Evolutionary conservation across 1,140 invertebrate species (phyloP).

Genomic region (Drosophila sulfurigaster): DNA sequence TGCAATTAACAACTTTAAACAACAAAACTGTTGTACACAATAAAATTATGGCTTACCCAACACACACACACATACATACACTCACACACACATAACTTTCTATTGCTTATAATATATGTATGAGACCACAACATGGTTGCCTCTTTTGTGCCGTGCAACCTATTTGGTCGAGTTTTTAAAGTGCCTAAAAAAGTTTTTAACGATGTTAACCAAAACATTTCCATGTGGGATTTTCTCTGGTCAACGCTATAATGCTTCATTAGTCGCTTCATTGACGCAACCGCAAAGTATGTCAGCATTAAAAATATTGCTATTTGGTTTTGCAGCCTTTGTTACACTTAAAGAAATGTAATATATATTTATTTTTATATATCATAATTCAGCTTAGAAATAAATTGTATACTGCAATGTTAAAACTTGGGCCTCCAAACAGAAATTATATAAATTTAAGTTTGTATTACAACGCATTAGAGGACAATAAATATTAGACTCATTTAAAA

Average conservation of each 20-base stretch:
- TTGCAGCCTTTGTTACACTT: background rate
- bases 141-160: background rate
- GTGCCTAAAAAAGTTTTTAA: background rate
- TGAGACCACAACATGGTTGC: background rate
- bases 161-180: background rate
- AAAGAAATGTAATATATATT: background rate
- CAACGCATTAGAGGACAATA: too few relatives aligned
- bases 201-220: conserved; percentile 2
- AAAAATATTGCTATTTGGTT: background rate
- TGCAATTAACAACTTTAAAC: conserved; percentile 9
- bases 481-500: too few relatives aligned
- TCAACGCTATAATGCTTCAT: background rate
- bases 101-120: background rate
- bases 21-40: background rate
- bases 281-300: background rate
- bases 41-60: background rate
- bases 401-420: too few relatives aligned
- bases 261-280: background rate
- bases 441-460: too few relatives aligned
- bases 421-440: too few relatives aligned
- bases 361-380: too few relatives aligned
- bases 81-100: background rate
- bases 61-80: too few relatives aligned
- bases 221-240: background rate
- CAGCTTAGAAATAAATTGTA: too few relatives aligned